Conservation (phyloP, 2,797 vertebrate genomes). For the Mallotus villosus region DNA sequence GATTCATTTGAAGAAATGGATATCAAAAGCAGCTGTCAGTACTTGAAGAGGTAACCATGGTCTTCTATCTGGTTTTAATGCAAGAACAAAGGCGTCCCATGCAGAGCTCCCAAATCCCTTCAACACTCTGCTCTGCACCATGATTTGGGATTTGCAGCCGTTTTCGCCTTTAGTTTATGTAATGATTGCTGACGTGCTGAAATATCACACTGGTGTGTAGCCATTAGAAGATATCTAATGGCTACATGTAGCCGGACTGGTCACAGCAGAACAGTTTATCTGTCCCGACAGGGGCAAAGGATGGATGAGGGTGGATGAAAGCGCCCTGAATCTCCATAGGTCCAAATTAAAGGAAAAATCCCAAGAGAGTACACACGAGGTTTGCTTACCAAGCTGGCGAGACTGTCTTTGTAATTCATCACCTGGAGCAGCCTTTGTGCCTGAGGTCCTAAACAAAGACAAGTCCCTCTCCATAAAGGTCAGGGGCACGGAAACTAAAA, state of each 20-base stretch:
- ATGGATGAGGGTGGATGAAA: conserved; percentile 18
- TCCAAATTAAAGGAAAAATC: conserved; percentile 54
- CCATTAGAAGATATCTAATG: conserved; percentile 31
- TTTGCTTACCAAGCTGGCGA: conserved; percentile 53
- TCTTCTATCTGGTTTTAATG: conserved; percentile 46
- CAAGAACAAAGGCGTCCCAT: conserved; percentile 53
- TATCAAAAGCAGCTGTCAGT: conserved; percentile 47
- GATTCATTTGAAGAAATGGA: conserved; percentile 35
- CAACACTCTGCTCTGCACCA: conserved; percentile 13
- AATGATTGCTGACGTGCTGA: conserved; percentile 34
- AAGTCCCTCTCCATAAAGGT: conserved; percentile 56
- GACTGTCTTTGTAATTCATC: conserved; percentile 64
- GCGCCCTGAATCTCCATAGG: conserved; percentile 31
- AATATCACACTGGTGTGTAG: conserved; percentile 39
- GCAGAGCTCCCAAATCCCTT: conserved; percentile 27
- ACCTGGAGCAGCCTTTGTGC: conserved; percentile 42
- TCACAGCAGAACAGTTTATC: conserved; percentile 40
- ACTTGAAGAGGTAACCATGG: conserved; percentile 43
- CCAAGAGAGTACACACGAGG: conserved; percentile 39
- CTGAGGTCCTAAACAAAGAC: conserved; percentile 40
- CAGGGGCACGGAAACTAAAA: conserved; percentile 52
- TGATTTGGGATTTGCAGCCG: conserved; percentile 20
- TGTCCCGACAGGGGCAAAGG: conserved; percentile 18
- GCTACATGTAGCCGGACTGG: conserved; percentile 8
- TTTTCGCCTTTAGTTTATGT: conserved; percentile 27